A percentile compares a stretch with the other conserved stretches of the same genome.
These are phyloP conservation scores for Cantharis flavilabris DNA, from an alignment of 2,888 invertebrate genomes.

Conservation along the genomic window DNA sequence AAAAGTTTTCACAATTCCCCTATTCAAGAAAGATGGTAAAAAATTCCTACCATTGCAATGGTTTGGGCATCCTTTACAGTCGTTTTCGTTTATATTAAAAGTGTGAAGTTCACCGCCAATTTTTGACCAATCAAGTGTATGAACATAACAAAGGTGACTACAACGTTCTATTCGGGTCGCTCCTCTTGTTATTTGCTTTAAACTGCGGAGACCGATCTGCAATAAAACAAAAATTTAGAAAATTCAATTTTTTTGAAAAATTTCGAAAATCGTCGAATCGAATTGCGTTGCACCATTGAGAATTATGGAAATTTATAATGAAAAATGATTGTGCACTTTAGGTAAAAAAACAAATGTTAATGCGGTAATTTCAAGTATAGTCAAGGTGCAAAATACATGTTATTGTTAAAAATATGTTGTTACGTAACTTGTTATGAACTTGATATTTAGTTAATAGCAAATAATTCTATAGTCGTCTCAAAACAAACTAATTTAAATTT, in stretches of 20 bases:
- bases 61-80: conserved; percentile 32
- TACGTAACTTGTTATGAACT: not conserved
- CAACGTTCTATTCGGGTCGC: conserved; percentile 79
- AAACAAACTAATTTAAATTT: not conserved
- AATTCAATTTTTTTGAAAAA: not conserved
- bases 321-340: not conserved
- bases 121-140: conserved; percentile 70
- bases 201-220: conserved; percentile 75
- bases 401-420: not conserved
- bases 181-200: conserved; percentile 79
- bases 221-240: conserved; percentile 32
- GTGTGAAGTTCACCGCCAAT: conserved; percentile 45
- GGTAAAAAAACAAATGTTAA: not conserved
- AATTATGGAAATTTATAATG: not conserved
- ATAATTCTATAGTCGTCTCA: not conserved
- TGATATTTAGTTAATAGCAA: not conserved
- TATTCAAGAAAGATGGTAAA: too few species aligned
- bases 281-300: too few species aligned
- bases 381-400: not conserved
- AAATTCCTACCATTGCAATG: conserved; percentile 25
- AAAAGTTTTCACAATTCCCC: not conserved
- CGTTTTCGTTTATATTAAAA: conserved; percentile 27
- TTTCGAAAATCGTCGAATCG: not conserved
- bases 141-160: conserved; percentile 75
- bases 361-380: not conserved